Evolutionary conservation across 2,888 invertebrate genomes (phyloP), one percentile per base, ranked within the genome.

Genomic region (Azorinus chamasolen): DNA sequence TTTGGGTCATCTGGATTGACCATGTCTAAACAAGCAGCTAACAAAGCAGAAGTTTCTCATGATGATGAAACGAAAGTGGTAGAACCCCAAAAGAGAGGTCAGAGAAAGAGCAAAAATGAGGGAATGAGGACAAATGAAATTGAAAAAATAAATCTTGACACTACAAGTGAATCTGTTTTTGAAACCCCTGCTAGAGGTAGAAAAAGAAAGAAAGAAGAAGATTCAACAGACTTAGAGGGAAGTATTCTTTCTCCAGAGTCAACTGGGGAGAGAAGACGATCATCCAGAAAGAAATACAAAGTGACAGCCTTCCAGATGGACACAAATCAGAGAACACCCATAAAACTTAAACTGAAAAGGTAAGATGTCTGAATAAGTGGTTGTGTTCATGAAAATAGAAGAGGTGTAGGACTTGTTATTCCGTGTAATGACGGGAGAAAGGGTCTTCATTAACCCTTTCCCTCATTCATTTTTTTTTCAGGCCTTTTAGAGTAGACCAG

Each of bases 341-440:
- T 87, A 20, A 84, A 84, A 54, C 83, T 87, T 24, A 86, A 85
- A 62, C 61, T 87, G 6, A 85, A 69, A 63, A 78, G 86, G 86
- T 86, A 65, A 50, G 46, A 22, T 25, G 16, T 22, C 22, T 24
- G 22, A 12, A 37, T 37, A 63, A 25, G 16, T n/a, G 39, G 6
- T 43, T 45, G 24, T 24, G n/a, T 51, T 3, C 48, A 14, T 41
- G 41, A 12, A 41, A 10, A 12, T 10, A 41, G n/a, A n/a, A n/a
- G n/a, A n/a, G n/a, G n/a, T n/a, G n/a, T n/a, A n/a, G n/a, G n/a
- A n/a, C n/a, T n/a, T n/a, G n/a, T n/a, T n/a, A n/a, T n/a, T n/a
- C n/a, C n/a, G n/a, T n/a, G n/a, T n/a, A n/a, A n/a, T n/a, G n/a
- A n/a, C n/a, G n/a, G n/a, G n/a, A n/a, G n/a, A n/a, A n/a, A n/a